Percentiles rank a stretch among this genome's conserved stretches.
Conservation (phyloP, 2,113 vertebrate species). For the Petrocephalus microphthalmus region DNA sequence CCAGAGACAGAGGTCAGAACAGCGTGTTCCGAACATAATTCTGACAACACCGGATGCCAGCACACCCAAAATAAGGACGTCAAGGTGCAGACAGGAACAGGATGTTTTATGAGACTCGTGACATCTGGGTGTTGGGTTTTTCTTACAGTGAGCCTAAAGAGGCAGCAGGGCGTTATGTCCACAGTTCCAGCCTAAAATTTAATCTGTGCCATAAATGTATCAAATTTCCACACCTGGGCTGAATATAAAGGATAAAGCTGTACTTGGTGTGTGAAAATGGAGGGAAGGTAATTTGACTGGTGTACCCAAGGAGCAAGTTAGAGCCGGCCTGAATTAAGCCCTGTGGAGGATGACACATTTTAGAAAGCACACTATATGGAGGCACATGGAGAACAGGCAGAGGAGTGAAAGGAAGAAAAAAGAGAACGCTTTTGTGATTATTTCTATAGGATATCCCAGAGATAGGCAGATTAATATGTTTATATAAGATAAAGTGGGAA, state of each 20-base stretch:
- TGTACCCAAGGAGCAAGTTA: background rate
- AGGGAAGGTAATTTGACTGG: background rate
- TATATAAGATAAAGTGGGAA: background rate
- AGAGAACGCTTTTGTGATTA: background rate
- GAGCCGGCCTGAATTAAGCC: background rate
- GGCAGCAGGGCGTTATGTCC: background rate
- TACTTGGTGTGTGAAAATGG: background rate
- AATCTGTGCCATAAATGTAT: background rate
- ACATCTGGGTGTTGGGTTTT: background rate
- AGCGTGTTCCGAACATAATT: background rate
- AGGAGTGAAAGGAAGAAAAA: background rate
- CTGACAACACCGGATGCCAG: background rate
- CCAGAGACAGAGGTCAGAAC: background rate
- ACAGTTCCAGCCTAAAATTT: background rate
- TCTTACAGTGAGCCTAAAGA: background rate
- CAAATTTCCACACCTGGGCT: background rate
- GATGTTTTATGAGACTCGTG: too few species aligned
- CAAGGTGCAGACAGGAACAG: too few species aligned
- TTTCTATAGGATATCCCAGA: background rate
- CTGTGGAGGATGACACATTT: background rate
- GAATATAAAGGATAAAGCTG: background rate
- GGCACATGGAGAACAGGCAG: background rate
- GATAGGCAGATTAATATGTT: background rate
- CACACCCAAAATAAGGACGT: background rate
- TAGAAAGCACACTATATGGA: background rate